Conservation (phyloP, 1,140 invertebrate genomes). For the Eueides isabella region DNA sequence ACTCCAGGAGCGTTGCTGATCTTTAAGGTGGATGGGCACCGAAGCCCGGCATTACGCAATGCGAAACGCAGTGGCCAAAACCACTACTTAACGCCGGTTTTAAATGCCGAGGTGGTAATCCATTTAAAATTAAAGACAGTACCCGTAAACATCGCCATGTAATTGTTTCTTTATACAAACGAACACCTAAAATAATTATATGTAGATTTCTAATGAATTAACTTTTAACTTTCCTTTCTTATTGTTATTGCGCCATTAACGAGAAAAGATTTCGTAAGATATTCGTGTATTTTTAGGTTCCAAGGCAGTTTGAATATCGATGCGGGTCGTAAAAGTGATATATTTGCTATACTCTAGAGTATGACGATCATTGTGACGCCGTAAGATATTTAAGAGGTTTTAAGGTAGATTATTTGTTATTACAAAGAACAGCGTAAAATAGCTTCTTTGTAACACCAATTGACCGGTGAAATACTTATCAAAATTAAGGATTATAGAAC, state of each 20-base stretch:
- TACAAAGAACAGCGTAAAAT: no score
- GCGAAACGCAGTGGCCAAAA: no score
- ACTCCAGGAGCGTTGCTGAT: no score
- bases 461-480: no score
- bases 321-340: conserved; percentile 1
- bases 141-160: no score
- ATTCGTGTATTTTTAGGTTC: not conserved
- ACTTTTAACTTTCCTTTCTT: not conserved
- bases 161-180: not conserved
- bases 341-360: conserved; percentile 6
- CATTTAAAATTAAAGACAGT: not conserved
- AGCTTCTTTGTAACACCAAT: not conserved
- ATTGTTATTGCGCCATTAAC: not conserved
- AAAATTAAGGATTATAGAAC: no score
- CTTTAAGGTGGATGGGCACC: no score
- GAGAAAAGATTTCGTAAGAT: not conserved
- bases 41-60: no score
- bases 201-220: conserved; percentile 2
- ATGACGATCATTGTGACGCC: not conserved
- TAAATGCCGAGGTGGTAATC: no score
- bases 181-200: not conserved
- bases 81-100: no score
- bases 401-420: not conserved
- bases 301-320: conserved; percentile 5
- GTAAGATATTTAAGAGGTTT: not conserved